These are phyloP conservation scores for Leucoraja ocellata DNA, from an alignment of 2,797 vertebrate species.

Conservation along the genomic window DNA sequence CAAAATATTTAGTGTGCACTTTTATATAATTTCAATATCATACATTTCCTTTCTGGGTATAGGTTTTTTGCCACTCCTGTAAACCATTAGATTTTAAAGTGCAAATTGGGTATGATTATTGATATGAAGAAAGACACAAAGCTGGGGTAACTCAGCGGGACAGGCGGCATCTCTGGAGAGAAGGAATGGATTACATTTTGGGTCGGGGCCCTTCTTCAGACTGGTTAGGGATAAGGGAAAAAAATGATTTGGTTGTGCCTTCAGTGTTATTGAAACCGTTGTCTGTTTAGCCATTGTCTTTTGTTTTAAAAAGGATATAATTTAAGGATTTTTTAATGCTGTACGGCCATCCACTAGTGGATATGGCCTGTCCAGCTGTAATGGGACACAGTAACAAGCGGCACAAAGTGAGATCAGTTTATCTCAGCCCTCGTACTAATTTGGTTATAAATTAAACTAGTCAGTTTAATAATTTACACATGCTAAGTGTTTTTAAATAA, in stretches of 20 bases:
- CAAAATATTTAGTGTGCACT: too few species aligned
- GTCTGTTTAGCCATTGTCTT: neutral
- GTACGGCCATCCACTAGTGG: neutral
- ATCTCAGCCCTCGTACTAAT: neutral
- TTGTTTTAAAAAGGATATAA: neutral
- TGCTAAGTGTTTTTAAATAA: neutral
- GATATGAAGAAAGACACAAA: too few species aligned
- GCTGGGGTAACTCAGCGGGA: too few species aligned
- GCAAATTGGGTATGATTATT: neutral
- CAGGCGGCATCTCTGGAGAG: too few species aligned
- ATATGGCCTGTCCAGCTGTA: neutral
- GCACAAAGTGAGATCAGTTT: too few species aligned
- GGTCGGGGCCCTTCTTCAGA: too few species aligned
- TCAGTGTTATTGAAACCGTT: neutral
- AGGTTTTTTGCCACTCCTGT: neutral
- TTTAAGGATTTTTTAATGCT: neutral
- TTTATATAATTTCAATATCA: neutral
- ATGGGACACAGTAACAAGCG: neutral
- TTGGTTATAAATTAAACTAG: neutral
- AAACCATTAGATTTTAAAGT: too few species aligned
- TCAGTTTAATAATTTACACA: neutral
- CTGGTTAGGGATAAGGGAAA: too few species aligned
- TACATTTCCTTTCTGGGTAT: neutral
- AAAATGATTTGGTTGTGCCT: neutral
- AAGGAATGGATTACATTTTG: too few species aligned